Evolutionary conservation across 2,113 vertebrate genomes (phyloP).

Genomic region (Semicossyphus pulcher): DNA sequence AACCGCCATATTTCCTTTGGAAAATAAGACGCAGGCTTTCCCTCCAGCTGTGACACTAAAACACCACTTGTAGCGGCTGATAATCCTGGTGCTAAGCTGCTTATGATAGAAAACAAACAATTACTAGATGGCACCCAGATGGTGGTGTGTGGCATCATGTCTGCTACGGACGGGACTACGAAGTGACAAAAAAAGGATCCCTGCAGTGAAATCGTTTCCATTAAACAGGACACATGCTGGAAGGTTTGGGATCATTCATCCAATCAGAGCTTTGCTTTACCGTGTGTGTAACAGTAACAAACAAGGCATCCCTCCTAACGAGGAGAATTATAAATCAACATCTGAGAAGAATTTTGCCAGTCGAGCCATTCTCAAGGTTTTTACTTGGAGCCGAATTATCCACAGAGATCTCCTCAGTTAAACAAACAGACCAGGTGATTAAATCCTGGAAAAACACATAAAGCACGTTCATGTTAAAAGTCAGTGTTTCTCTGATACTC

Average conservation of each 20-base stretch:
- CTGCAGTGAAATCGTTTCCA: neutral
- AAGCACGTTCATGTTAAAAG: no score
- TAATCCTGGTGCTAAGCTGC: constrained; percentile 60
- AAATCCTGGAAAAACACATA: no score
- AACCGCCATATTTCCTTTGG: neutral
- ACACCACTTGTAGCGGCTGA: constrained; percentile 29
- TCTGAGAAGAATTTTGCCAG: no score
- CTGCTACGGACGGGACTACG: neutral
- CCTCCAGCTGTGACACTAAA: constrained; percentile 25
- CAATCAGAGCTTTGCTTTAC: neutral
- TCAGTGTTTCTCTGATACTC: no score
- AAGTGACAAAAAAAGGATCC: neutral
- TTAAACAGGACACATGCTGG: neutral
- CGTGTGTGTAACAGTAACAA: no score
- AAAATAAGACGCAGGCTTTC: constrained; percentile 4
- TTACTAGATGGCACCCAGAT: constrained; percentile 60
- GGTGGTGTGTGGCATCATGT: constrained; percentile 2
- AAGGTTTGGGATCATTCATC: neutral
- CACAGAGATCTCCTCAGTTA: no score
- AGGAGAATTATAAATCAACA: no score
- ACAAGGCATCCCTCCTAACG: no score
- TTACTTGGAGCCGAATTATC: no score
- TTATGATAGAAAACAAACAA: constrained; percentile 68
- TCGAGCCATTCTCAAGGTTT: neutral
- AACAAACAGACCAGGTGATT: no score